These are phyloP conservation scores for Dromococcyx pavoninus DNA, from an alignment of 2,797 vertebrate species.

Conservation along the genomic window DNA sequence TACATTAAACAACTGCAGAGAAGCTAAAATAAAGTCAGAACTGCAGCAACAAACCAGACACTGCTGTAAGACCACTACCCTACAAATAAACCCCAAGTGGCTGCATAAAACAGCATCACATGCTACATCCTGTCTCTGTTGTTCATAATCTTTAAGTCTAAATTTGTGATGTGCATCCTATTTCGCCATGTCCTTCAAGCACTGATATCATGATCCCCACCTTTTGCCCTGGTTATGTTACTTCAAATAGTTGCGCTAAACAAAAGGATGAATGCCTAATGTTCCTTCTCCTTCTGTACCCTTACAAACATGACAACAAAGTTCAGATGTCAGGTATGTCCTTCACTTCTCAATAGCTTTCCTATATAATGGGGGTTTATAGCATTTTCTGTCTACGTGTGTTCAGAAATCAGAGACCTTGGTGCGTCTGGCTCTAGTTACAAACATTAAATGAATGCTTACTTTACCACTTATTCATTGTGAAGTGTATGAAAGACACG, in stretches of 20 bases:
- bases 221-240: neutral
- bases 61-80: neutral
- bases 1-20: neutral
- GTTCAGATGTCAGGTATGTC: neutral
- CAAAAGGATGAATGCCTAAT: neutral
- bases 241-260: neutral
- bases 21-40: neutral
- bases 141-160: neutral
- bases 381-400: neutral
- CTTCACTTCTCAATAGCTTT: neutral
- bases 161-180: neutral
- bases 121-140: accelerated
- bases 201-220: neutral
- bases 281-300: neutral
- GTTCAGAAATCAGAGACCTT: neutral
- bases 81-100: neutral
- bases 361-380: neutral
- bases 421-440: neutral
- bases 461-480: too few relatives aligned
- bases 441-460: neutral
- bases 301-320: neutral
- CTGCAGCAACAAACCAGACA: neutral
- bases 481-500: neutral
- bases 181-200: neutral
- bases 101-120: neutral